Base-by-base conservation (phyloP, 2,113 vertebrate genomes). In the Athene cunicularia region DNA sequence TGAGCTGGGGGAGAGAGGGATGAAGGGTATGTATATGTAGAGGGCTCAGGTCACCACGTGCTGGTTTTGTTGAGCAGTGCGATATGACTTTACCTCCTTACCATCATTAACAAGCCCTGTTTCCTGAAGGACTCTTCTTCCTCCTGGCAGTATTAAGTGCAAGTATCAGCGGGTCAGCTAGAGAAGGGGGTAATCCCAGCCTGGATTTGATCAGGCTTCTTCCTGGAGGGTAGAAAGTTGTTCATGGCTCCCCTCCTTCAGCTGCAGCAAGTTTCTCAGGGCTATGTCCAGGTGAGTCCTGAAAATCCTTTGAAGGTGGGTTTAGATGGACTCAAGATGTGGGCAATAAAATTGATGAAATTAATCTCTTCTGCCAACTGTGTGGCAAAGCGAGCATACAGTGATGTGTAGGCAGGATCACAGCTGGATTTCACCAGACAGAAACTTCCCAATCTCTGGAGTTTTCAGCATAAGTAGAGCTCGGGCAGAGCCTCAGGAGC, bases 381-480 rank as follows among this genome's bases (percentile, higher is more conserved):
- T 2, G 2, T 24, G 63, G 28, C 33, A 60, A 68, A 75, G 49
- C 1, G 0, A 59, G n/a, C 12, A 3, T 0, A 26, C 19, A 20
- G 39, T 1, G 1, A 11, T 1, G 2, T 6, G 32, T 19, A 59
- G 41, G 64, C 33, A 27, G 67, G 35, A 45, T 26, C 81, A 7
- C 60, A 35, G 79, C n/a, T 27, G 52, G 58, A 17, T 55, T 94
- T 58, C 59, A 60, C 35, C 49, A 12, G 32, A 11, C 2, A 10
- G 43, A 67, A 90, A 50, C 39, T 28, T 50, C 52, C 26, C 43
- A 10, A 4, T 41, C 49, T 19, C 20, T 7, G 55, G 30, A 28
- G n/a, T 37, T 94, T 74, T 47, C 50, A 28, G 59, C 14, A 15
- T 12, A 49, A 76, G 62, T 28, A 60, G 68, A 84, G 27, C 21